Conservation (phyloP, 2,888 invertebrate species). For the Leptopilina syphax region DNA sequence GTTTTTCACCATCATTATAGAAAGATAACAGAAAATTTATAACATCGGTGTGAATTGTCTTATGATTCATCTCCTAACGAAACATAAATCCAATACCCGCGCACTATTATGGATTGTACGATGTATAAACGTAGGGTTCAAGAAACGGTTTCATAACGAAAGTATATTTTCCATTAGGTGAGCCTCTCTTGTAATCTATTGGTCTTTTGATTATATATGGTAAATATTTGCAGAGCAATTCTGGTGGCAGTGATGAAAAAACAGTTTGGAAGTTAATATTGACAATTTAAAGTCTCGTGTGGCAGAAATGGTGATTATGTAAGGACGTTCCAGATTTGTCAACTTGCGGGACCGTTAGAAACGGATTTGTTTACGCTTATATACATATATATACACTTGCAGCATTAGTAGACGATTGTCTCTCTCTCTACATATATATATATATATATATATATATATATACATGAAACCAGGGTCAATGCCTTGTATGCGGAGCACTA, state of each 20-base stretch:
- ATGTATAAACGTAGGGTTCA: background rate
- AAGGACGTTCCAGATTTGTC: constrained; percentile 55
- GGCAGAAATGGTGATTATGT: constrained; percentile 44
- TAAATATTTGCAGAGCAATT: background rate
- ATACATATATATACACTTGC: constrained; percentile 13
- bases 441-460: background rate
- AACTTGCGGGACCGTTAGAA: constrained; percentile 58
- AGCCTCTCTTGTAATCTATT: background rate
- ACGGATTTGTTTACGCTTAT: constrained; percentile 63
- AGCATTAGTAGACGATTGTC: too few species aligned
- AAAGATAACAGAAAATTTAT: too few species aligned
- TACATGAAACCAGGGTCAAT: constrained; percentile 69
- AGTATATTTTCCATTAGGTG: background rate
- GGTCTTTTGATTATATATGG: background rate
- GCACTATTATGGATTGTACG: too few species aligned
- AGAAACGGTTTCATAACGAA: background rate
- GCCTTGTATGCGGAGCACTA: constrained; percentile 75
- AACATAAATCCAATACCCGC: too few species aligned
- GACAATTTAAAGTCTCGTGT: background rate
- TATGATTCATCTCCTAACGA: too few species aligned
- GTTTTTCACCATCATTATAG: too few species aligned
- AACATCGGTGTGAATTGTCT: too few species aligned
- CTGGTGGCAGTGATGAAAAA: background rate
- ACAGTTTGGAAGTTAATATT: background rate
- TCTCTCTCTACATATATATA: background rate